Evolutionary conservation across 2,797 vertebrate genomes (phyloP).

Genomic region (Phoxinus dragarum): DNA sequence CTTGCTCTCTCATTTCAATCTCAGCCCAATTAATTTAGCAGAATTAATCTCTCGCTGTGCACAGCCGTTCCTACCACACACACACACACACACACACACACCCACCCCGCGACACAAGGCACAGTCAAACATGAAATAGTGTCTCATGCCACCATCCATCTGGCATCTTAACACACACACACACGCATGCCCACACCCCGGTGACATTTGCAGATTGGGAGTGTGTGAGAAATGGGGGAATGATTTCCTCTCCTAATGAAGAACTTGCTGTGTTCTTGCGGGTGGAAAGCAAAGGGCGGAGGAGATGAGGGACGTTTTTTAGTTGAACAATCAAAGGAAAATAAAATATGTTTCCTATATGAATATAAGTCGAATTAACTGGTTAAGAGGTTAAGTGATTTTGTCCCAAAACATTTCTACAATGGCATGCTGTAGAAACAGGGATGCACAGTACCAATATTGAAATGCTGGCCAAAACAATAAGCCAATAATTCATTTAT

Average conservation of each 20-base stretch:
- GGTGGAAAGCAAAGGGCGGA: slow-evolving; percentile 56
- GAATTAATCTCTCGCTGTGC: slow-evolving; percentile 80
- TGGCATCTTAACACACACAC: slow-evolving; percentile 69
- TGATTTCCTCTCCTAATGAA: slow-evolving; percentile 66
- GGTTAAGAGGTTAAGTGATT: not conserved
- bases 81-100: slow-evolving; percentile 60
- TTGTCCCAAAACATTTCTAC: not conserved
- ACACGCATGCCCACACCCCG: slow-evolving; percentile 45
- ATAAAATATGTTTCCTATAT: too few species aligned
- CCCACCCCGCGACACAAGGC: slow-evolving; percentile 68
- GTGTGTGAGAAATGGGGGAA: slow-evolving; percentile 57
- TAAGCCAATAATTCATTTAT: not conserved
- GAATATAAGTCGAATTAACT: too few species aligned
- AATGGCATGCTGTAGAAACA: not conserved
- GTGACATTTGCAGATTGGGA: slow-evolving; percentile 63
- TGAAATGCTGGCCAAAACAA: not conserved
- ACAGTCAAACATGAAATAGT: slow-evolving; percentile 82
- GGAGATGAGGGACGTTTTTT: slow-evolving; percentile 46
- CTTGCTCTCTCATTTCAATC: slow-evolving; percentile 76
- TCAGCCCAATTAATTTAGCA: slow-evolving; percentile 81
- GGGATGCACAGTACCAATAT: not conserved
- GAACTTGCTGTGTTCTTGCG: slow-evolving; percentile 61
- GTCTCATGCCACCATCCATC: slow-evolving; percentile 78
- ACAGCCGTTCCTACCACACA: slow-evolving; percentile 61
- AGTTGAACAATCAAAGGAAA: too few species aligned